Evolutionary conservation across 2,888 invertebrate genomes (phyloP).

Genomic region (Torymus auratus): DNA sequence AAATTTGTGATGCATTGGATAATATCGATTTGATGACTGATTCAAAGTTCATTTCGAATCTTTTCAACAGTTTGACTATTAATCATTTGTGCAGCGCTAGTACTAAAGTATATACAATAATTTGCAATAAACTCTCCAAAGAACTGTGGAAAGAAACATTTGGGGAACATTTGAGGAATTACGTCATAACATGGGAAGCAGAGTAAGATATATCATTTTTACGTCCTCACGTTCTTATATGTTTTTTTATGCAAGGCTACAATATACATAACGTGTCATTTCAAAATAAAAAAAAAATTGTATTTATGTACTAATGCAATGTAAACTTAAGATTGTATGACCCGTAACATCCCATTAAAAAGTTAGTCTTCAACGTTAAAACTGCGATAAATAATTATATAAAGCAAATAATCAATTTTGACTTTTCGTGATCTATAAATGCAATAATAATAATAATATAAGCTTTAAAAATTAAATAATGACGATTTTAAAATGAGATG

Average conservation of each 20-base stretch:
- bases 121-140: slow-evolving; percentile 76
- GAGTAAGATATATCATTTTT: slow-evolving; percentile 61
- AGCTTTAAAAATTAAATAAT: no score
- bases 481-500: no score
- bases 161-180: slow-evolving; percentile 68
- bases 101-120: slow-evolving; percentile 80
- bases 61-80: slow-evolving; percentile 76
- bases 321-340: no score
- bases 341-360: no score
- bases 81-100: slow-evolving; percentile 81
- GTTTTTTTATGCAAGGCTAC: no score
- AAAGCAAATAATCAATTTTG: no score
- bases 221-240: no score
- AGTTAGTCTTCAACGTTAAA: no score
- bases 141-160: slow-evolving; percentile 78
- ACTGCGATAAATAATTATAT: no score
- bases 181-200: slow-evolving; percentile 69
- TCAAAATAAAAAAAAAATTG: slow-evolving; percentile 12
- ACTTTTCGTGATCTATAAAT: no score
- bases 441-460: no score
- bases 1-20: slow-evolving; percentile 75
- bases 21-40: slow-evolving; percentile 61
- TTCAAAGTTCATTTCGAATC: slow-evolving; percentile 62
- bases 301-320: not conserved
- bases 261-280: not conserved